phyloP scores from a whole-genome alignment of 2,797 vertebrate genomes.

The Phrynocephalus guinanensis region DNA sequence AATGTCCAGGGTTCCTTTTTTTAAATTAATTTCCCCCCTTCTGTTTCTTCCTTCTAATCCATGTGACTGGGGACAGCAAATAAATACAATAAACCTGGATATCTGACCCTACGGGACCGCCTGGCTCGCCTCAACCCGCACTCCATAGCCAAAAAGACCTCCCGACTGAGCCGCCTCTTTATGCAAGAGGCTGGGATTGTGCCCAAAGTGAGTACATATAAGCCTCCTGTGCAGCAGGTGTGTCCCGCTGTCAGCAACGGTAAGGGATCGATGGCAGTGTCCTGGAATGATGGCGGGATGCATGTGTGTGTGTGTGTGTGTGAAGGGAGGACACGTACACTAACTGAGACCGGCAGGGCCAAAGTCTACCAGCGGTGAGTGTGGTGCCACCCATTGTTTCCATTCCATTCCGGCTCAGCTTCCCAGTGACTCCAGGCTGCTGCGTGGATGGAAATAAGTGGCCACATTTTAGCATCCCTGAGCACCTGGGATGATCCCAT shows the following conservation, averaged over 20 bases:
- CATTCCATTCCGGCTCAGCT: neutral
- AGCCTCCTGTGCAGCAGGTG: neutral
- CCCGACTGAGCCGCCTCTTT: slow-evolving; percentile 88
- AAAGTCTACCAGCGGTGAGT: neutral
- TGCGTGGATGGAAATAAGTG: neutral
- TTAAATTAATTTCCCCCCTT: neutral
- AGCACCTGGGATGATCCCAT: neutral
- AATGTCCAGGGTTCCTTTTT: neutral
- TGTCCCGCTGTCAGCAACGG: neutral
- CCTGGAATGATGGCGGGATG: neutral
- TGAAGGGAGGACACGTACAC: neutral
- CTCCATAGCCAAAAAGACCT: slow-evolving; percentile 95
- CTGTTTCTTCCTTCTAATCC: neutral
- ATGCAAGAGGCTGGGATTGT: slow-evolving; percentile 91
- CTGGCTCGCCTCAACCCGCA: slow-evolving; percentile 90
- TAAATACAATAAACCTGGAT: slow-evolving; percentile 91
- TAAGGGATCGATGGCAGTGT: neutral
- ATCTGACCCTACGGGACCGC: slow-evolving; percentile 88
- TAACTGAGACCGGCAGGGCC: neutral
- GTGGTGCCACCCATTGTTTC: neutral
- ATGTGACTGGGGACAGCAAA: slow-evolving; percentile 79
- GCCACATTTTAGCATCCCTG: neutral
- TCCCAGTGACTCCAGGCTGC: neutral
- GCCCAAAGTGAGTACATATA: slow-evolving; percentile 80
- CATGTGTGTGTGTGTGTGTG: neutral